These are phyloP conservation scores for Melanophora roralis DNA, from an alignment of 2,888 invertebrate genomes.

Conservation along the genomic window DNA sequence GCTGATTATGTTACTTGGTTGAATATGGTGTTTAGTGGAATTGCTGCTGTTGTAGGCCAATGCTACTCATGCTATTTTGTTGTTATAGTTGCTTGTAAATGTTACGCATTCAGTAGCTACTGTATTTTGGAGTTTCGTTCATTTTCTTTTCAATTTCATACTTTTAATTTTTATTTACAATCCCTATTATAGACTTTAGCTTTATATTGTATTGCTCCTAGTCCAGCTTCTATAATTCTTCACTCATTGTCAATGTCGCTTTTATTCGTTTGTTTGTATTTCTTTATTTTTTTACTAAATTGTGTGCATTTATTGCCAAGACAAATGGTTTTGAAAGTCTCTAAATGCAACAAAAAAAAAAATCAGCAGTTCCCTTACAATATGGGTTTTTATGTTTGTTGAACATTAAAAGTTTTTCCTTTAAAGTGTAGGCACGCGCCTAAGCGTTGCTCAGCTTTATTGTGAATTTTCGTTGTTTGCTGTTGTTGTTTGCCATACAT, in stretches of 20 bases:
- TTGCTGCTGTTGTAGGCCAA: constrained; percentile 20
- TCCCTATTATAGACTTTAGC: constrained; percentile 49
- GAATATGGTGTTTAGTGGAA: constrained; percentile 34
- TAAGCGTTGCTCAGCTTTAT: constrained; percentile 48
- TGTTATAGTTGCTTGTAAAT: constrained; percentile 52
- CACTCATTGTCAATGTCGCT: constrained; percentile 64
- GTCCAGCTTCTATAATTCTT: constrained; percentile 26
- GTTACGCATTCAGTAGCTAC: constrained; percentile 61
- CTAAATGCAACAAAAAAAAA: constrained; percentile 33
- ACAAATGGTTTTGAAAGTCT: constrained; percentile 57
- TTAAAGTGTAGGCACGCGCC: constrained; percentile 62
- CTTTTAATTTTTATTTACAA: constrained; percentile 48
- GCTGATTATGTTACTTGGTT: constrained; percentile 44
- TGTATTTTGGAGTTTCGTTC: constrained; percentile 51
- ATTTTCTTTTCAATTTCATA: constrained; percentile 56
- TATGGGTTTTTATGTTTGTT: constrained; percentile 35
- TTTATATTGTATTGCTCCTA: constrained; percentile 23
- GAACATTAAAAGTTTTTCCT: constrained; percentile 52
- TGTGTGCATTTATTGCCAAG: constrained; percentile 59
- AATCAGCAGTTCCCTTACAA: not conserved
- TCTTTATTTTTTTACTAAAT: constrained; percentile 29
- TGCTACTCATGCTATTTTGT: constrained; percentile 32
- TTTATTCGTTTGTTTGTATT: constrained; percentile 59
- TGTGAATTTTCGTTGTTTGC: not conserved
- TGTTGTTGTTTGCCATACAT: constrained; percentile 24